These are phyloP conservation scores for Ranitomeya variabilis DNA, from an alignment of 2,113 vertebrate species.

Conservation along the genomic window DNA sequence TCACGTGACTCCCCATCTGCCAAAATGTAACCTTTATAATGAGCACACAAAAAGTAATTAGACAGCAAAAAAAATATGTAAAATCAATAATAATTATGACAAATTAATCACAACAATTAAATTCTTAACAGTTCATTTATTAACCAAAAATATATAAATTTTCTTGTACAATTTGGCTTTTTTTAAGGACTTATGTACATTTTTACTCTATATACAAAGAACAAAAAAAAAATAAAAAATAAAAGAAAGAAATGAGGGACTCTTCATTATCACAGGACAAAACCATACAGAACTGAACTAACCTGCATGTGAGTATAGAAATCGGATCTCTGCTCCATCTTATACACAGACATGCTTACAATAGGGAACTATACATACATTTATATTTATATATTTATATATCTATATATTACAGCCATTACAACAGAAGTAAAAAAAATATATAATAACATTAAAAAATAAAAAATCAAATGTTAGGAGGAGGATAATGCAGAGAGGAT, in stretches of 20 bases:
- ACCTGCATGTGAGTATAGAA: conserved; percentile 88
- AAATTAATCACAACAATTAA: conserved; percentile 66
- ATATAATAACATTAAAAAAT: conserved; percentile 29
- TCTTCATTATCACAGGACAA: conserved; percentile 86
- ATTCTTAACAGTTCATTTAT: conserved; percentile 99
- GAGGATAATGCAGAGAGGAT: conserved; percentile 82
- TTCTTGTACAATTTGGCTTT: conserved; percentile 99
- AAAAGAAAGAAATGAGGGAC: conserved; percentile 83
- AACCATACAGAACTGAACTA: conserved; percentile 81
- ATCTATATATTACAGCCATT: conserved; percentile 84
- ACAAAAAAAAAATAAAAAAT: conserved; percentile 56
- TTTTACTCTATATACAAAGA: conserved; percentile 97
- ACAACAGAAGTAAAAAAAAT: conserved; percentile 67
- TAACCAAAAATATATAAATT: conserved; percentile 99
- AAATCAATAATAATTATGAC: neutral
- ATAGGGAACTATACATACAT: conserved; percentile 87
- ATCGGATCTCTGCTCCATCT: conserved; percentile 68
- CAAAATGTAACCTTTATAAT: neutral
- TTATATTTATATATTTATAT: conserved; percentile 42
- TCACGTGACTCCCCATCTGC: neutral
- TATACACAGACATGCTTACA: conserved; percentile 97
- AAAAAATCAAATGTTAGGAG: conserved; percentile 75
- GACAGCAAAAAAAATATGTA: neutral
- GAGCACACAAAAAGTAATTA: neutral
- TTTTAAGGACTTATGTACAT: conserved; percentile 98